Base-by-base conservation (phyloP, 2,797 vertebrate genomes). In the Monodelphis domestica region DNA sequence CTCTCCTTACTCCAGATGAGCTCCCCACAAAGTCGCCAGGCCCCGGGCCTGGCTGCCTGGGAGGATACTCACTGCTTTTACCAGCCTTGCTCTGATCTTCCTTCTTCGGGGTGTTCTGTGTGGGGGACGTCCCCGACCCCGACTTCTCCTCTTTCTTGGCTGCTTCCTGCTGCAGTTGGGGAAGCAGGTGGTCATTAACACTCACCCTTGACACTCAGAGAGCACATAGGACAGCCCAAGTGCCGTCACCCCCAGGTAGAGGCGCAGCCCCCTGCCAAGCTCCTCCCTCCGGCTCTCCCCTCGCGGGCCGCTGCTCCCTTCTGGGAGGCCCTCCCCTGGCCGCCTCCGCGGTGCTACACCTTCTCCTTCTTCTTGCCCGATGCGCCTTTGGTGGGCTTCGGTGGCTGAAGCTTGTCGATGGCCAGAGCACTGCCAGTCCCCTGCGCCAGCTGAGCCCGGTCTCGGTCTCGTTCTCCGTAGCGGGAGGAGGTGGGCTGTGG, bases 311-410 rank as follows among this genome's bases (percentile, higher is more conserved):
- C 54, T 15, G 3, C 4, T 24, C 5, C 51, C 30, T 21, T 0
- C 0, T 6, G 84, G 56, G 21, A 53, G n/a, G 6, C n/a, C 38
- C 91, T 51, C 53, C 3, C 12, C 24, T 1, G 24, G 12, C 12
- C 54, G 2, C 0, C 11, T 78, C n/a, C 53, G 0, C 38, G 0
- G 57, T 53, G 14, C 0, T 38, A 45, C 91, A 53, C 1, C 78
- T 97, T 98, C 98, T 97, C 99, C 98, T 98, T 99, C 94, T 98
- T 99, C 95, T 98, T 99, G 92, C 63, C 0, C 6, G 90, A 3
- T 45, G 21, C 4, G 54, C 56, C 54, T 94, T 98, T 99, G 15
- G 95, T 88, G 0, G 57, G 78, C 97, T 98, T 99, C 51, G 4
- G 0, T 0, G 4, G 0, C 53, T 95, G 94, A 9, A 89, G 12